phyloP scores from a whole-genome alignment of 2,888 invertebrate genomes.

The Eilema sororculum region DNA sequence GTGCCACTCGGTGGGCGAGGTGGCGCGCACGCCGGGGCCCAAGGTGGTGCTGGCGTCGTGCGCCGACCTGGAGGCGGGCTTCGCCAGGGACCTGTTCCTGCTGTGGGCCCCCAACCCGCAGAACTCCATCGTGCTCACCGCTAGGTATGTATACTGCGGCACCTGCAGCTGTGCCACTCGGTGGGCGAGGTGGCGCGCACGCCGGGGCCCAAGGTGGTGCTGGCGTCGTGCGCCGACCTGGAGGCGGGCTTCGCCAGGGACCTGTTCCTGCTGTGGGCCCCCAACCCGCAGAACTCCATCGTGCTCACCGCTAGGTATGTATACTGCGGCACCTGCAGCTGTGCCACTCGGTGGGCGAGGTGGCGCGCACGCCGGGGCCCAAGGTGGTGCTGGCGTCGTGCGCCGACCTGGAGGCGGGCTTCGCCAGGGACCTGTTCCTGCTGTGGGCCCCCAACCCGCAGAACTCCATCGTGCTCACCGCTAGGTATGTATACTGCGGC shows the following conservation, averaged over 20 bases:
- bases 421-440: slow-evolving; percentile 96
- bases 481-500: slow-evolving; percentile 87
- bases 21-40: slow-evolving; percentile 90
- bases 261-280: slow-evolving; percentile 97
- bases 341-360: too few relatives aligned
- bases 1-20: too few relatives aligned
- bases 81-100: slow-evolving; percentile 96
- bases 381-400: slow-evolving; percentile 98
- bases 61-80: slow-evolving; percentile 98
- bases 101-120: slow-evolving; percentile 97
- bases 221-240: slow-evolving; percentile 97
- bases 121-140: slow-evolving; percentile 97
- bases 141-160: slow-evolving; percentile 87
- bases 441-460: slow-evolving; percentile 97
- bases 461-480: slow-evolving; percentile 97
- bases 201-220: slow-evolving; percentile 93
- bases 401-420: slow-evolving; percentile 98
- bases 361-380: slow-evolving; percentile 90
- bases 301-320: slow-evolving; percentile 93
- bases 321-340: slow-evolving; percentile 63
- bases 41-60: slow-evolving; percentile 98
- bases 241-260: slow-evolving; percentile 98
- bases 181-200: too few relatives aligned
- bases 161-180: too few relatives aligned
- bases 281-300: slow-evolving; percentile 96